These are phyloP conservation scores for Bolinopsis microptera DNA, from an alignment of 37 sponge, comb jelly and placozoan genomes.

Conservation along the genomic window DNA sequence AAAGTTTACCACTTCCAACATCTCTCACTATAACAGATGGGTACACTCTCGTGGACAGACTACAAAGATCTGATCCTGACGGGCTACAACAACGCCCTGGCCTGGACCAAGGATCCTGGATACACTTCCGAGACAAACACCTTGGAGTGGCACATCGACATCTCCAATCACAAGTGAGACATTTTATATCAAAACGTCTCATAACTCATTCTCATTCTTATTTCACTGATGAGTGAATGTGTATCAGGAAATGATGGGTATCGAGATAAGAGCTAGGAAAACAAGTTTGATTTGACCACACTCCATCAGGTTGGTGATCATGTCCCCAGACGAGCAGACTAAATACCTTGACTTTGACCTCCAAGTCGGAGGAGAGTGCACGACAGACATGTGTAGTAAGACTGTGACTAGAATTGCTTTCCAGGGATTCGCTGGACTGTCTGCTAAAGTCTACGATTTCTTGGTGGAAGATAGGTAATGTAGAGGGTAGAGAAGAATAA, in stretches of 20 bases:
- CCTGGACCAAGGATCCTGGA: neutral
- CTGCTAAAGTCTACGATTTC: neutral
- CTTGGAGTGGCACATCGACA: neutral
- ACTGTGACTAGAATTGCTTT: neutral
- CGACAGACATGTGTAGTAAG: neutral
- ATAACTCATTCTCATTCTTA: no score
- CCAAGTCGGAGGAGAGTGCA: constrained; percentile 2
- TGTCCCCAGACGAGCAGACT: neutral
- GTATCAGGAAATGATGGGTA: no score
- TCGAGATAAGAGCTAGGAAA: no score
- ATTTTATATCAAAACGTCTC: no score
- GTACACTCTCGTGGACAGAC: constrained; percentile 27
- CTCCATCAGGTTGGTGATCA: neutral
- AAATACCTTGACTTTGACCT: neutral
- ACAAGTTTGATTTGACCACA: no score
- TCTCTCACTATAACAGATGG: neutral
- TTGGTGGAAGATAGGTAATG: constrained; percentile 4
- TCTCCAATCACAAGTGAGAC: neutral
- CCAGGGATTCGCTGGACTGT: neutral
- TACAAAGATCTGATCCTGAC: neutral
- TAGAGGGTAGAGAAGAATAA: no score
- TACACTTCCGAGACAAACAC: neutral
- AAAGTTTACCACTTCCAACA: neutral
- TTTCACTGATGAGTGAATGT: no score
- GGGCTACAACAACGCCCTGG: neutral